Evolutionary conservation across 2,797 vertebrate species (phyloP), one percentile per base, ranked within the genome.

Genomic region (Cynodonichthys magdalenae): DNA sequence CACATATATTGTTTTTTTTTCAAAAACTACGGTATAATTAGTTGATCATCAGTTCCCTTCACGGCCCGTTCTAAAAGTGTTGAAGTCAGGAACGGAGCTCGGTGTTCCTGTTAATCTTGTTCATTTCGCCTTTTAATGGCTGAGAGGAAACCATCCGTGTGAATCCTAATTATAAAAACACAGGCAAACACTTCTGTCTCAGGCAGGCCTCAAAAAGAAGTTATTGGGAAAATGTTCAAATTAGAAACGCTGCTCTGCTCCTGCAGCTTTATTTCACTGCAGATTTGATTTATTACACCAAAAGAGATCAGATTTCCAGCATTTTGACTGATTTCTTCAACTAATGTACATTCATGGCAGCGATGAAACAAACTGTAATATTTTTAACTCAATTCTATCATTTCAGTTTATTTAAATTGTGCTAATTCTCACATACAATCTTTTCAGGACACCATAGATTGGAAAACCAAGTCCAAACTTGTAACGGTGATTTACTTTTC

Each of bases 41-140:
- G 28, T 8, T 58, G 5, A 52, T 28, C 31, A 48, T 18, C 39
- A 27, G 52, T 17, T n/a, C n/a, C 36, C 44, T 45, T 64, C 52
- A 42, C 62, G 47, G 71, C 46, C 65, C 51, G 48, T 57, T n/a
- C 44, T 48, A 39, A 66, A 50, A 10, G 52, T 14, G 63, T 51
- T 63, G 15, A 46, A 46, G 36, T 60, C 5, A 3, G 20, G 18
- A 66, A 56, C 31, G 15, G 67, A 80, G 63, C 63, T 58, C 31
- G 8, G 5, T 63, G 76, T 77, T 76, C 71, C 44, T 53, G n/a
- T 61, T 53, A 73, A 70, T 69, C 48, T 54, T 0, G 66, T 53
- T 71, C 62, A 27, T 20, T 81, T 70, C 59, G 19, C 39, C 49
- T 57, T 24, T 66, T 34, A 71, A 15, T 3, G 20, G 55, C 52